Conservation (phyloP, 2,888 invertebrate species). For the Sturmia bella region DNA sequence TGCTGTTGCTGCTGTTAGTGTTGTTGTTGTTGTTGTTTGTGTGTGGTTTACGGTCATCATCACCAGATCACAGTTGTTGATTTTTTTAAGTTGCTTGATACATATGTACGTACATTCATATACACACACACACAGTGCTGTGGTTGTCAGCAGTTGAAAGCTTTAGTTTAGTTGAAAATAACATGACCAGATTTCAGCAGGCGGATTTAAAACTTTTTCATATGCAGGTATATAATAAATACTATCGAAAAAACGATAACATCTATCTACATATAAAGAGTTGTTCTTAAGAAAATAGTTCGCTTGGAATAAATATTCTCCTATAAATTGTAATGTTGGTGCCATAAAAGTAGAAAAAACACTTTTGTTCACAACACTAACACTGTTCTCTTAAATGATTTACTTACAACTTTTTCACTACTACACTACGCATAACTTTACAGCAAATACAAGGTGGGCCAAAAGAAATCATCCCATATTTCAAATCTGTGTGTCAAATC, state of each 20-base stretch:
- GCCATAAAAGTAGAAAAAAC: neutral
- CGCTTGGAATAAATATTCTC: too few relatives aligned
- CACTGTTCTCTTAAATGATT: too few relatives aligned
- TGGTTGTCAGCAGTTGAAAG: conserved; percentile 5
- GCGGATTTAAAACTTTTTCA: neutral
- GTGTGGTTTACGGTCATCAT: conserved; percentile 57
- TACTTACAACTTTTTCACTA: neutral
- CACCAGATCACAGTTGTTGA: conserved; percentile 44
- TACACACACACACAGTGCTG: conserved; percentile 7
- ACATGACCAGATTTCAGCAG: conserved; percentile 9
- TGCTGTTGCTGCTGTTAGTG: conserved; percentile 41
- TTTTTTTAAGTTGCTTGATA: conserved; percentile 17
- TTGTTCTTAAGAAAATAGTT: too few relatives aligned
- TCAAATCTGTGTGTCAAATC: too few relatives aligned
- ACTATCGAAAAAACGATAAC: too few relatives aligned
- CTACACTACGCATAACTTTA: too few relatives aligned
- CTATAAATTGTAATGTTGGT: neutral
- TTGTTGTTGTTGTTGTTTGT: conserved; percentile 57
- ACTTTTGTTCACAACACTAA: too few relatives aligned
- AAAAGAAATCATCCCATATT: too few relatives aligned
- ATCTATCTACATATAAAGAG: too few relatives aligned
- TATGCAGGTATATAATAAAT: too few relatives aligned
- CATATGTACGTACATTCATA: too few relatives aligned
- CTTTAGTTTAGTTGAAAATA: conserved; percentile 33
- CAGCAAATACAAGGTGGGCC: too few relatives aligned